phyloP scores from a whole-genome alignment of 2,113 vertebrate genomes.

The Cyanocitta stelleri region DNA sequence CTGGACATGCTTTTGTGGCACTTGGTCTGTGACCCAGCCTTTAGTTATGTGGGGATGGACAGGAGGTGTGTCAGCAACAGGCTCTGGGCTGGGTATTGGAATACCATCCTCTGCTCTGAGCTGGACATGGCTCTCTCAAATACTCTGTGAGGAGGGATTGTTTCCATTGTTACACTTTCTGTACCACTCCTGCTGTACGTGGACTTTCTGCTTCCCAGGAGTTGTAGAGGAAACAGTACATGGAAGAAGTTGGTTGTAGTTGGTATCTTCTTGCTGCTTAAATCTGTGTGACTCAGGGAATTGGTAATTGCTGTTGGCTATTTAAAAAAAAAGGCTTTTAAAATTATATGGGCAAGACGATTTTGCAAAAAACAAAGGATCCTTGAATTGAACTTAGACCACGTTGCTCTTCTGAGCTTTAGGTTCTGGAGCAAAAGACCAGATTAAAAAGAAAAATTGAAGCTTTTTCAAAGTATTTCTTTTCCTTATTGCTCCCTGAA shows the following conservation, averaged over 20 bases:
- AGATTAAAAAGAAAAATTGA: background rate
- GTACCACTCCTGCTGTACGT: background rate
- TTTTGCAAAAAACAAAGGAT: background rate
- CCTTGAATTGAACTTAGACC: background rate
- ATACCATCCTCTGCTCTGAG: background rate
- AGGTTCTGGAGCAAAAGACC: background rate
- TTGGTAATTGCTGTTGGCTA: background rate
- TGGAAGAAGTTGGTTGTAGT: background rate
- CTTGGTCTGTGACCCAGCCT: background rate
- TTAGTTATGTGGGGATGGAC: background rate
- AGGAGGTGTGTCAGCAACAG: background rate
- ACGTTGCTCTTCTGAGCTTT: background rate
- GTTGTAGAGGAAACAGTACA: background rate
- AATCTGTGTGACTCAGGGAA: background rate
- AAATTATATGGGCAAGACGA: background rate
- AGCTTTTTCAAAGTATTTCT: background rate
- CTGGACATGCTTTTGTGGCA: background rate
- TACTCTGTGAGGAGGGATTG: background rate
- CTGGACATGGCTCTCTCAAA: background rate
- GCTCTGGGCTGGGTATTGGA: background rate
- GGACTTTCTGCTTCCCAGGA: background rate
- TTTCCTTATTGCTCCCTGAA: background rate
- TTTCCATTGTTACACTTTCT: background rate
- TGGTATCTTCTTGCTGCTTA: background rate
- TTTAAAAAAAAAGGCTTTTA: background rate